Evolutionary conservation across 2,113 vertebrate species (phyloP).

Genomic region (Dipodomys ordii): DNA sequence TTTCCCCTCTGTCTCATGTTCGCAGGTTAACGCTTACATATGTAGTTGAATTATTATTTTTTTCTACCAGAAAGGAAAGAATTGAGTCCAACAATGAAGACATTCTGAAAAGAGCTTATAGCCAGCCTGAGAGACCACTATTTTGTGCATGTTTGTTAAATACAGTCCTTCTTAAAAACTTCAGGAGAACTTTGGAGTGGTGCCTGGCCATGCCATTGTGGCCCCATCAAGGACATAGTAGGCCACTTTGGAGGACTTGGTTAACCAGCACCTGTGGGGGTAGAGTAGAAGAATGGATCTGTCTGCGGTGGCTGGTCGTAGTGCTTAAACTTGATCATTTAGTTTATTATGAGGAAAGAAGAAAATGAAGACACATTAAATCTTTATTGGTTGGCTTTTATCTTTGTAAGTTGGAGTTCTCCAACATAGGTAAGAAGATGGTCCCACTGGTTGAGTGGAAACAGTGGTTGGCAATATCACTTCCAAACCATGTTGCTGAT

Average conservation of each 20-base stretch:
- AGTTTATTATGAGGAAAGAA: not conserved
- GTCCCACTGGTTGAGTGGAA: not conserved
- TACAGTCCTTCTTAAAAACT: not conserved
- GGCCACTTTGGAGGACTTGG: not conserved
- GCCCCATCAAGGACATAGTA: not conserved
- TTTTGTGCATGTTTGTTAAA: not conserved
- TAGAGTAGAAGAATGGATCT: not conserved
- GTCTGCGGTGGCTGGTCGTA: not conserved
- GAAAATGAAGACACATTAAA: not conserved
- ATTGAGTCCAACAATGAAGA: slow-evolving; percentile 12
- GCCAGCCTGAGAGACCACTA: not conserved
- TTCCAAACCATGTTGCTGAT: not conserved
- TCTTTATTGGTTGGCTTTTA: not conserved
- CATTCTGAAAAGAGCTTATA: slow-evolving; percentile 9
- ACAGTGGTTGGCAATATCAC: not conserved
- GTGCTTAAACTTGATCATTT: not conserved
- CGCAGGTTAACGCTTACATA: not conserved
- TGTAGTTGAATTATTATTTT: not conserved
- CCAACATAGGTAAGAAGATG: not conserved
- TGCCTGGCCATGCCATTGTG: not conserved
- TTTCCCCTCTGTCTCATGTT: not conserved
- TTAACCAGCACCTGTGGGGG: not conserved
- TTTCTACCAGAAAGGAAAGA: not conserved
- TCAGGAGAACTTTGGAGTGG: slow-evolving; percentile 20
- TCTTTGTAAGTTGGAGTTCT: no score